Base-by-base conservation (phyloP, 37 sponge, comb jelly and placozoan genomes). In the Geodia barretti region DNA sequence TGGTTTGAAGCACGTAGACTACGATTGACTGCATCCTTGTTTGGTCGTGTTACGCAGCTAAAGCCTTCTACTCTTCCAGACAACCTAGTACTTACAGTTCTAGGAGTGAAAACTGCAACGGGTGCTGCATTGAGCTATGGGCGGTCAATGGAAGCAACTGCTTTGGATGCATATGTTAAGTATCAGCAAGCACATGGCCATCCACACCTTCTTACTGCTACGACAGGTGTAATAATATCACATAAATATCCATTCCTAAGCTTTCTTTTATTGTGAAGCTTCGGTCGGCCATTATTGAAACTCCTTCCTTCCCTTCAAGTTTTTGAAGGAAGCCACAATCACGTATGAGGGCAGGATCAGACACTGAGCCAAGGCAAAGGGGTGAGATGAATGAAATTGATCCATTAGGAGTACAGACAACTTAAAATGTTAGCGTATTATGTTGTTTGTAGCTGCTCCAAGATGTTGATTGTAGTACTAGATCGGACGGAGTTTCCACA, bases 341-440 rank as follows among this genome's bases (percentile, higher is more conserved):
- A n/a, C 31, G n/a, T 9, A 68, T 78, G 37, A 78, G 43, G 23
- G n/a, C 32, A 4, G 68, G 68, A 66, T 78, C 79, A 41, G 79
- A 78, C 20, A 78, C 32, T 24, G 79, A 78, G 29, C 79, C 68
- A 41, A 78, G 68, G 31, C 65, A 78, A 34, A 78, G 43, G 11
- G 77, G 19, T 20, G 77, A 76, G 4, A 76, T 62, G 29, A 65
- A 64, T 33, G 68, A 78, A n/a, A 75, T 21, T 2, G 60, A 28
- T 8, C 75, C 75, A 75, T 78, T 78, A 28, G 79, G 79, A 26
- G 79, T 78, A 78, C 79, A 78, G 21, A 68, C 67, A 1, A 78
- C 79, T 26, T 65, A 43, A 39, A 78, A 78, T 39, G 64, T 78
- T n/a, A n/a, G n/a, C n/a, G n/a, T n/a, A n/a, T n/a, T n/a, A n/a